These are phyloP conservation scores for Delichon dasypus DNA, from an alignment of 2,797 vertebrate species.

Conservation along the genomic window DNA sequence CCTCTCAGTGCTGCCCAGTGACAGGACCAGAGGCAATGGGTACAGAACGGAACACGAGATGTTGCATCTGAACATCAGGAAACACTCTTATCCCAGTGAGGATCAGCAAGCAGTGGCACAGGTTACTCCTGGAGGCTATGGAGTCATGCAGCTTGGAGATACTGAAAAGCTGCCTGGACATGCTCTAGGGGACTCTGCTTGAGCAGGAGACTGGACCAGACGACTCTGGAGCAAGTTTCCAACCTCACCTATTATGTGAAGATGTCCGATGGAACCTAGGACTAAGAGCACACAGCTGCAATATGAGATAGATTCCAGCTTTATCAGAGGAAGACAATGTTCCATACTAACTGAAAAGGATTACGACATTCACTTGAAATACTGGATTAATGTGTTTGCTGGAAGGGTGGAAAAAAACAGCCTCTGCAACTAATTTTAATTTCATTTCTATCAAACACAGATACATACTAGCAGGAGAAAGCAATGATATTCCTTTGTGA, in stretches of 20 bases:
- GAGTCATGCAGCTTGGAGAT: neutral
- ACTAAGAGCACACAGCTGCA: neutral
- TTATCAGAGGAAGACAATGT: neutral
- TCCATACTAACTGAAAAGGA: neutral
- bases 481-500: neutral
- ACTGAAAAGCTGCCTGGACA: neutral
- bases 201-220: neutral
- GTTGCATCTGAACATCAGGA: neutral
- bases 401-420: neutral
- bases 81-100: neutral
- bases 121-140: neutral
- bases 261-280: neutral
- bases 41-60: neutral
- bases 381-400: neutral
- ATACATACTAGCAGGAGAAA: neutral
- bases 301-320: neutral
- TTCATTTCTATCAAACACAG: neutral
- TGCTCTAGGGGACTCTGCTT: neutral
- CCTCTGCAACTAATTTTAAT: neutral
- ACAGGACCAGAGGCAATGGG: rapidly evolving
- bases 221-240: neutral
- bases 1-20: neutral
- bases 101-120: neutral
- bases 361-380: neutral
- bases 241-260: neutral